A percentile compares a stretch with the other conserved stretches of the same genome.
Conservation (phyloP, 2,113 vertebrate species). For the Menidia beryllina region DNA sequence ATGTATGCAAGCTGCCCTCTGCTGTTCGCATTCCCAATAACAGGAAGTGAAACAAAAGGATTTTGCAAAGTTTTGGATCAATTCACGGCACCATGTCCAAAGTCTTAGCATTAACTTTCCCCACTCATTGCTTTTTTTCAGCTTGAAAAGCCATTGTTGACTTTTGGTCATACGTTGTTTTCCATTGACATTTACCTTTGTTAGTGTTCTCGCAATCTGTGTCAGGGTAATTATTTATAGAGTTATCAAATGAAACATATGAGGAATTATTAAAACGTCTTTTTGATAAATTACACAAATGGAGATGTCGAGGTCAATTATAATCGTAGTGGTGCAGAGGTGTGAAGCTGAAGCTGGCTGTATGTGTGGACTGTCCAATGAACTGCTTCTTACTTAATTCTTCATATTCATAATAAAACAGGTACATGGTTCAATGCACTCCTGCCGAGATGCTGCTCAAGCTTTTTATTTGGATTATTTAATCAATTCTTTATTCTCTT, state of each 20-base stretch:
- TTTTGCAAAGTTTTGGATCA: conserved; percentile 32
- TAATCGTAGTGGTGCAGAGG: conserved; percentile 17
- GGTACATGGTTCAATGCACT: conserved; percentile 7
- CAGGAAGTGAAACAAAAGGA: conserved; percentile 72
- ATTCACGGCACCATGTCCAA: conserved; percentile 4
- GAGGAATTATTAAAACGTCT: conserved; percentile 20
- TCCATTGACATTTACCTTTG: not conserved
- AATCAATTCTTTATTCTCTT: not conserved
- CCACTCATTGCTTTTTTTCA: not conserved
- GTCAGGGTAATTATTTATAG: conserved; percentile 26
- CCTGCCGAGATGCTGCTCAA: too few relatives aligned
- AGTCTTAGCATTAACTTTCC: not conserved
- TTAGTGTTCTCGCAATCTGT: not conserved
- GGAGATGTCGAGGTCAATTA: conserved; percentile 7
- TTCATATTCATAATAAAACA: not conserved
- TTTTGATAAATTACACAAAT: conserved; percentile 26
- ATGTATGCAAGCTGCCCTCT: conserved; percentile 87
- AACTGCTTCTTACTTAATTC: conserved; percentile 15
- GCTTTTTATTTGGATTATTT: not conserved
- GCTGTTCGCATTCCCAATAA: conserved; percentile 80
- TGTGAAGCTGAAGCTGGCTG: not conserved
- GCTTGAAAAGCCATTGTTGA: conserved; percentile 8
- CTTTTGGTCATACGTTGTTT: not conserved
- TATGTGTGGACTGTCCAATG: conserved; percentile 2
- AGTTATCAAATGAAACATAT: conserved; percentile 20